These are phyloP conservation scores for Caenorhabditis sinica DNA, from an alignment of 2,888 invertebrate genomes.

Conservation along the genomic window DNA sequence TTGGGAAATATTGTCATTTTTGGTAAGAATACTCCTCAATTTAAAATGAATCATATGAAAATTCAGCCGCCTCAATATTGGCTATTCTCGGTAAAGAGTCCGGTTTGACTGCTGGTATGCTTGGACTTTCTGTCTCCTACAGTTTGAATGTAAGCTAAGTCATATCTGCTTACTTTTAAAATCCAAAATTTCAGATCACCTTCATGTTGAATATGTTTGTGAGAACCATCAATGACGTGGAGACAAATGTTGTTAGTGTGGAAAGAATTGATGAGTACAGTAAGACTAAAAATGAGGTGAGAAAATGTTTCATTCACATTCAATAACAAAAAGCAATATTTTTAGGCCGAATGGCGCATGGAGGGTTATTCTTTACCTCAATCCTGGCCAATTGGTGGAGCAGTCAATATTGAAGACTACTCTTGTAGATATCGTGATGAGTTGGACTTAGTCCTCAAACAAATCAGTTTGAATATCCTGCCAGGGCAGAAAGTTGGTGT, in stretches of 20 bases:
- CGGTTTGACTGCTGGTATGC: slow-evolving; percentile 84
- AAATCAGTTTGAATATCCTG: slow-evolving; percentile 86
- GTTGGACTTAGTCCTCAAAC: slow-evolving; percentile 85
- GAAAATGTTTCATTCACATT: background rate
- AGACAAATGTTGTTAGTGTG: slow-evolving; percentile 97
- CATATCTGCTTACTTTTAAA: background rate
- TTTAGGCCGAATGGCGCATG: slow-evolving; percentile 71
- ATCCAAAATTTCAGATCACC: slow-evolving; percentile 88
- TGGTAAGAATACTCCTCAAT: slow-evolving; percentile 14
- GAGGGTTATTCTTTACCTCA: slow-evolving; percentile 48
- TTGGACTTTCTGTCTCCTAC: slow-evolving; percentile 86
- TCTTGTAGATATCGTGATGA: slow-evolving; percentile 88
- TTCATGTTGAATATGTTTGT: slow-evolving; percentile 97
- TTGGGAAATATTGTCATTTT: slow-evolving; percentile 75
- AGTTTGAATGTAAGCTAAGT: slow-evolving; percentile 83
- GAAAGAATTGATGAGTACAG: slow-evolving; percentile 87
- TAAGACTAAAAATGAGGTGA: slow-evolving; percentile 76
- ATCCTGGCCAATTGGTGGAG: slow-evolving; percentile 73
- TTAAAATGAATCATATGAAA: too few species aligned
- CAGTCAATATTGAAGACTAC: slow-evolving; percentile 69
- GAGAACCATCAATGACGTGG: slow-evolving; percentile 96
- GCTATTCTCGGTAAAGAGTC: slow-evolving; percentile 72
- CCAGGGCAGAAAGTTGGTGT: slow-evolving; percentile 86
- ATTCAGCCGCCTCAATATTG: slow-evolving; percentile 70
- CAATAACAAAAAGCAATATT: background rate